Evolutionary conservation across 92 coral and sea anemone genomes (phyloP), one percentile per base, ranked within the genome.

Genomic region (Pocillopora grandis): DNA sequence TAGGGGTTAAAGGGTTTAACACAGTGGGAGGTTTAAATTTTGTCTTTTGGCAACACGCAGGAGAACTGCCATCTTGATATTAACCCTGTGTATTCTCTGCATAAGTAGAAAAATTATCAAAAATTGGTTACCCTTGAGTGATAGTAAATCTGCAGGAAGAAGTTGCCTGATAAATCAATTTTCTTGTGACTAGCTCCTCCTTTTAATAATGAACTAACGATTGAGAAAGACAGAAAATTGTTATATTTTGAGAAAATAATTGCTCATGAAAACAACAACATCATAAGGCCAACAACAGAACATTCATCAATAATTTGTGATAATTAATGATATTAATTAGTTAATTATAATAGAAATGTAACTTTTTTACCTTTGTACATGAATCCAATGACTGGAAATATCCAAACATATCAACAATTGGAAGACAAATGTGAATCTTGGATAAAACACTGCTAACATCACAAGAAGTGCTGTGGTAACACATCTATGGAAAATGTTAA

Each of bases 161-260:
- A 91, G 84, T 96, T 96, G 37, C 97, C 94, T 19, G 98, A 87
- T 62, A 88, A 84, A 80, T 91, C 98, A 57, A 95, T 93, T 81
- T 87, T 92, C 89, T 96, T 96, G 92, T 96, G 99, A 78, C 97
- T 95, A 61, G 94, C 87, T 69, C 92, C 95, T n/a, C 99, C 99
- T 76, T 94, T 96, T 79, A 94, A 66, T 85, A 94, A 42, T n/a
- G 98, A 90, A 80, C 99, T 96, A 80, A 15, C 79, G 82, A 72
- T 60, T 15, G 14, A 82, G 36, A 57, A 21, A 62, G 9, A 62
- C 21, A 0, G n/a, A 2, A 13, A 77, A 23, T 67, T 15, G 57
- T 9, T 42, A 42, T 7, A 42, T 42, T 42, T 42, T 42, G 3
- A 42, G 49, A 42, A 3, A 42, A 42, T 42, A 7, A 42, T 7